Conservation (phyloP, 1,140 invertebrate species). For the Meteorus sp. region DNA sequence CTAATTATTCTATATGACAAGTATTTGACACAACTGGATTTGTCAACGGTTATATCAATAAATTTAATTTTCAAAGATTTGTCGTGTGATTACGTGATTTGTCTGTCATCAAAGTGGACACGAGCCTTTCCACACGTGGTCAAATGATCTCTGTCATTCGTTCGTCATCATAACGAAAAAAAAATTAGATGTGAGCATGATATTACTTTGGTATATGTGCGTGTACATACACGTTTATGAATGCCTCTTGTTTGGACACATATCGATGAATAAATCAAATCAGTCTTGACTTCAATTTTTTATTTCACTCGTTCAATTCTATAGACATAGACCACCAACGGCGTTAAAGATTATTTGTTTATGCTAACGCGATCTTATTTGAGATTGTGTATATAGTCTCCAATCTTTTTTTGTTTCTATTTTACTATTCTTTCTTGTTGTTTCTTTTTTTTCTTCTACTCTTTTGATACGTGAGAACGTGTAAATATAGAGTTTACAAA, state of each 20-base stretch:
- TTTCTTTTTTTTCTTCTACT: too few species aligned
- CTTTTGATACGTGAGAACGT: not conserved
- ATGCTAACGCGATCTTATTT: not conserved
- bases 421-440: too few species aligned
- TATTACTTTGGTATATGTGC: too few species aligned
- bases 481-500: not conserved
- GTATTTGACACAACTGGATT: slow-evolving; percentile 10
- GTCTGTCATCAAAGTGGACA: slow-evolving; percentile 9
- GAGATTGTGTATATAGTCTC: not conserved
- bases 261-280: slow-evolving; percentile 15
- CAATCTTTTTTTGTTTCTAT: too few species aligned
- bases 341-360: slow-evolving; percentile 6
- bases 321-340: slow-evolving; percentile 3
- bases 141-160: slow-evolving; percentile 27
- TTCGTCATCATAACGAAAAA: slow-evolving; percentile 3
- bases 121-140: slow-evolving; percentile 16
- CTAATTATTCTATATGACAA: slow-evolving; percentile 45
- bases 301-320: too few species aligned
- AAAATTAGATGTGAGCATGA: too few species aligned
- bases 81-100: slow-evolving; percentile 38
- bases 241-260: not conserved
- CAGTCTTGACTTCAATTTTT: not conserved
- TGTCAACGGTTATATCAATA: slow-evolving; percentile 37
- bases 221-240: too few species aligned
- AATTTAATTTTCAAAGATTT: slow-evolving; percentile 19